Base-by-base conservation (phyloP, 2,888 invertebrate genomes). In the Chouioia cunea region DNA sequence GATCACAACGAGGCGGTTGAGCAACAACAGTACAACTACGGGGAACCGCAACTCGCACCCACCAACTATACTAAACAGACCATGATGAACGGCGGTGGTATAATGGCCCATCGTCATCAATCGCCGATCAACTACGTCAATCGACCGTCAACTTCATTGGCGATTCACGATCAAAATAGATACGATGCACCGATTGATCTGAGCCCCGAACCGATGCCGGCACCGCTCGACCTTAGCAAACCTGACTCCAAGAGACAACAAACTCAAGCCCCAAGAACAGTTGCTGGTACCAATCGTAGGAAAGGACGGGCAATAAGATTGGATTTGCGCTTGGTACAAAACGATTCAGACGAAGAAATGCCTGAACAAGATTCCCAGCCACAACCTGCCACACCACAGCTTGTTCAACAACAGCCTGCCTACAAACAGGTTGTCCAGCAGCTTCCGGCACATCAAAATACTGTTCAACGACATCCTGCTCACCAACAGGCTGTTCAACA, bases 231-330 rank as follows among this genome's bases (percentile, higher is more conserved):
- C 78, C 87, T 91, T 16, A 90, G 88, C 77, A 86, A 88, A 27
- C 88, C 88, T n/a, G 84, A 87, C 4, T 4, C 82, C 86, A 0
- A 36, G 1, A 2, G 54, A 48, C 4, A 14, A 43, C 0, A 87
- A 87, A 1, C 79, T 78, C 36, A 47, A 58, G 23, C 70, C 79
- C 14, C 87, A 15, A 23, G 15, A 20, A 52, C 18, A n/a, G n/a
- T n/a, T n/a, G n/a, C n/a, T n/a, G n/a, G n/a, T n/a, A n/a, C n/a
- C n/a, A n/a, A 90, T 77, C 89, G 96, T 22, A 91, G 97, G 77
- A 97, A 97, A 86, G 96, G 96, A 0, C 92, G 92, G 60, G 95
- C 96, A 0, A 92, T 92, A 78, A 95, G 95, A 79, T 86, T 97
- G 65, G 94, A 96, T 74, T 87, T 89, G 0, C 86, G 87, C 1